Conservation (phyloP, 1,140 invertebrate species). For the Eurytemora carolleeae region DNA sequence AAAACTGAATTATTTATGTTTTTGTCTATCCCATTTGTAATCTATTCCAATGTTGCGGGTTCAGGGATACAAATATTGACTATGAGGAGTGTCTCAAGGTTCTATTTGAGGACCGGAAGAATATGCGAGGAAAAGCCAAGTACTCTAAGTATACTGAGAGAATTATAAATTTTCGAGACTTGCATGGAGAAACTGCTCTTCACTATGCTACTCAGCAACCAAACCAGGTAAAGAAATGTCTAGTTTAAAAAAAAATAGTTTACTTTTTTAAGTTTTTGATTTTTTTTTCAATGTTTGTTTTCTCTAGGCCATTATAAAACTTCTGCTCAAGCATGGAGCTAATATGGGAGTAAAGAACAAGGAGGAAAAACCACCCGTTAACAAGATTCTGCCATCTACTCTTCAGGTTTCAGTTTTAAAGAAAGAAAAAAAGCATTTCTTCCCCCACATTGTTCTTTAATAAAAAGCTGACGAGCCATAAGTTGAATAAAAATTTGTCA, state of each 20-base stretch:
- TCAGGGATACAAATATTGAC: background rate
- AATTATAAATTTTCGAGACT: background rate
- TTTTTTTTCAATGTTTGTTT: background rate
- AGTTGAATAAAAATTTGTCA: no score
- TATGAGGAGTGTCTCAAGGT: background rate
- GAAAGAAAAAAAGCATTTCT: no score
- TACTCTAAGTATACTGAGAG: background rate
- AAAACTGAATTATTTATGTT: no score
- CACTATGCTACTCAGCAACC: background rate
- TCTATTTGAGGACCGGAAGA: background rate
- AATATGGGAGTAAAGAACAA: slow-evolving; percentile 15
- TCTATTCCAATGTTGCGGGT: no score
- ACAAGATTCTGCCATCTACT: background rate
- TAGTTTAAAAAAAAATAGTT: background rate
- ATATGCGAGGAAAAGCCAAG: background rate
- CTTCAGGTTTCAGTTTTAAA: background rate
- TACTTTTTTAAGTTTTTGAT: background rate
- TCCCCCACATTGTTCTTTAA: no score
- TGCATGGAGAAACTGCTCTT: background rate
- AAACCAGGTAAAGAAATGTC: background rate
- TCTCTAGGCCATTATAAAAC: background rate
- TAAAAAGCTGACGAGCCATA: no score
- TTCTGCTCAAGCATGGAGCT: slow-evolving; percentile 1
- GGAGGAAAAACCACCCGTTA: background rate
- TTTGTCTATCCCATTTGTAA: no score